Evolutionary conservation across 2,113 vertebrate genomes (phyloP).

Genomic region (Tychaedon coryphoeus): DNA sequence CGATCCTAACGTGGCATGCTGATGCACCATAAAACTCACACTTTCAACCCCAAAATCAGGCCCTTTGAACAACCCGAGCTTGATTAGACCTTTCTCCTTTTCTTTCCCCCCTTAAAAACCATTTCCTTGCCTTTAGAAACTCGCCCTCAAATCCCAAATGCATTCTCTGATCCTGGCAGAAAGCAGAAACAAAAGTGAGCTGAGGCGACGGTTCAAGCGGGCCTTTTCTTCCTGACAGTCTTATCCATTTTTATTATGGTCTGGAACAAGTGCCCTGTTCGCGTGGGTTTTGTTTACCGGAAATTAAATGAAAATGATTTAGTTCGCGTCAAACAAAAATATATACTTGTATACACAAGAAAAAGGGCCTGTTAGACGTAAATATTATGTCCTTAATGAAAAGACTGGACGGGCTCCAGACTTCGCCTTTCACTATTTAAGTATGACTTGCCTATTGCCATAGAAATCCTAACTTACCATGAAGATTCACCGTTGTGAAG

Average conservation of each 20-base stretch:
- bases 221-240: constrained; percentile 79
- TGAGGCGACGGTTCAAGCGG: constrained; percentile 78
- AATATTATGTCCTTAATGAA: constrained; percentile 97
- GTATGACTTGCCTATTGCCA: constrained; percentile 97
- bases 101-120: constrained; percentile 83
- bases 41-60: constrained; percentile 83
- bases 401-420: constrained; percentile 87
- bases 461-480: constrained; percentile 99
- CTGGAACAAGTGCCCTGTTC: constrained; percentile 81
- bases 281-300: constrained; percentile 85
- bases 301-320: constrained; percentile 85
- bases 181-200: constrained; percentile 82
- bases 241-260: constrained; percentile 83
- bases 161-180: constrained; percentile 83
- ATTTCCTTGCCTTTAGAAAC: constrained; percentile 87
- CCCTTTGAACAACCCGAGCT: constrained; percentile 86
- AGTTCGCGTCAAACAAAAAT: constrained; percentile 79
- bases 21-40: constrained; percentile 86
- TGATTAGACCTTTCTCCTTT: constrained; percentile 87
- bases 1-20: constrained; percentile 82
- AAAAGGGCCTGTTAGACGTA: constrained; percentile 84
- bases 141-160: constrained; percentile 81
- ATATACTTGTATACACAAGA: constrained; percentile 80
- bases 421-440: constrained; percentile 94
- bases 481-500: constrained; percentile 99